phyloP scores from a whole-genome alignment of 2,888 invertebrate species.

The Dasypolia templi region DNA sequence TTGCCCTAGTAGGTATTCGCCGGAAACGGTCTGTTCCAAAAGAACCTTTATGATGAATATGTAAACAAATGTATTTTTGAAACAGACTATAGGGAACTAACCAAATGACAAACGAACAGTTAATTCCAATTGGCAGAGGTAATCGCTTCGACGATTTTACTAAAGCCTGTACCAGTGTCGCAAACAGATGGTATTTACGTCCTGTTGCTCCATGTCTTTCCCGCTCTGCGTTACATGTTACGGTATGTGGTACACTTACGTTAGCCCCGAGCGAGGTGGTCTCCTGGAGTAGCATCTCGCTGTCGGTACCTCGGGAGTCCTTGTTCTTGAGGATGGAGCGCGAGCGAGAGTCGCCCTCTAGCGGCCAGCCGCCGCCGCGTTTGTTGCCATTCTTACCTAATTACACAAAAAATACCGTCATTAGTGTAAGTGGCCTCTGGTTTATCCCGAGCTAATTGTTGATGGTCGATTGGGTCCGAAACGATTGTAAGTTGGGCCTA shows the following conservation, averaged over 20 bases:
- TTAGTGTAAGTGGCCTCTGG: not conserved
- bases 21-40: too few species aligned
- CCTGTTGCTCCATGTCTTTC: not conserved
- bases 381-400: conserved; percentile 89
- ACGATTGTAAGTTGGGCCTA: not conserved
- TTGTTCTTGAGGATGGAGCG: conserved; percentile 90
- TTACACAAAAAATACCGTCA: conserved; percentile 9
- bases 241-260: conserved; percentile 70
- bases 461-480: not conserved
- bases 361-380: conserved; percentile 84
- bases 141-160: not conserved
- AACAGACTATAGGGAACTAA: not conserved
- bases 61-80: too few species aligned
- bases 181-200: not conserved
- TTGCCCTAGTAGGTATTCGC: not conserved
- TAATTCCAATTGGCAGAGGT: not conserved
- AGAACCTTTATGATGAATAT: too few species aligned
- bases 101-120: not conserved
- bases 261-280: conserved; percentile 88
- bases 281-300: conserved; percentile 88
- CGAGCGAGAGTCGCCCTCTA: conserved; percentile 86
- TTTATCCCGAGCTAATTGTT: not conserved
- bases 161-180: too few species aligned
- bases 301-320: conserved; percentile 89
- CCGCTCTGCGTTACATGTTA: not conserved